Base-by-base conservation (phyloP, 2,888 invertebrate species). In the Cinara cedri region DNA sequence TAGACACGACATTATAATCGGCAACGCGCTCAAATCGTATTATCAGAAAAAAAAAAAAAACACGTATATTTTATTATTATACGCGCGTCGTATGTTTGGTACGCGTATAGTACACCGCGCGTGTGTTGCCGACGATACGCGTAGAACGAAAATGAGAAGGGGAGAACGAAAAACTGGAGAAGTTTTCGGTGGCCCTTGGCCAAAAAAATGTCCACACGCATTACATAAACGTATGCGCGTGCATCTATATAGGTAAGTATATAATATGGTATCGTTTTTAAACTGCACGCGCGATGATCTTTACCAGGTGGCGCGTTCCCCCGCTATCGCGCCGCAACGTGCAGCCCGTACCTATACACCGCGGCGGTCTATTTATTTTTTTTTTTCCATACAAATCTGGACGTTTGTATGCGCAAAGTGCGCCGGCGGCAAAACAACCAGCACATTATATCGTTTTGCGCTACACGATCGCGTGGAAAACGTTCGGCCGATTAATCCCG, bases 211-310 rank as follows among this genome's bases (percentile, higher is more conserved):
- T n/a, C n/a, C n/a, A n/a, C n/a, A n/a, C n/a, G n/a, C n/a, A n/a
- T n/a, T n/a, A n/a, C n/a, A n/a, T n/a, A n/a, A n/a, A n/a, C n/a
- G n/a, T 19, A 24, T 72, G 60, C 19, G 49, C 49, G 1, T 66
- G 34, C 26, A 19, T 55, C 24, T n/a, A 10, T 16, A 16, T 49
- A 42, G 44, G 13, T 54, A 63, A 3, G 42, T 42, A 44, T 55
- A 44, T 34, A 34, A 34, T 72, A 72, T 62, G 72, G 60, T 72
- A 46, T 68, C 34, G 49, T 78, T 78, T 78, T 68, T 57, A 34
- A 68, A 60, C 68, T 46, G 57, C 76, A 55, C 55, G 44, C 46
- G 57, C 49, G 26, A 49, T 78, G 66, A 78, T 78, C 68, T 26
- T 68, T 68, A 49, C 68, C 76, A 78, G 76, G 68, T 68, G 76